A percentile compares a stretch with the other conserved stretches of the same genome.
phyloP scores from a whole-genome alignment of 1,140 invertebrate genomes.

The Bombus vancouverensis region DNA sequence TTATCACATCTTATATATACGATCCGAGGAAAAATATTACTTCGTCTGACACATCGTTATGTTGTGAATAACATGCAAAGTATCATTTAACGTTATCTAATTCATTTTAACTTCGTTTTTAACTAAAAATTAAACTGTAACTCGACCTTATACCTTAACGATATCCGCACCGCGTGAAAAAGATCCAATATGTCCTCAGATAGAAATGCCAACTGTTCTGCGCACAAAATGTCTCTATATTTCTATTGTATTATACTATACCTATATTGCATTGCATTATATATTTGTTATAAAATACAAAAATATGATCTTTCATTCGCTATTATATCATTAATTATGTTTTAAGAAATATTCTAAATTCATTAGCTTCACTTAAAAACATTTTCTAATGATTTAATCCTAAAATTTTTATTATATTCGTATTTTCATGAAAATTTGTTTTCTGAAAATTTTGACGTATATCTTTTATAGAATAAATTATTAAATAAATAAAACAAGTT shows the following conservation, averaged over 20 bases:
- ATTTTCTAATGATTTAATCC: not conserved
- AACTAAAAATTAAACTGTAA: slow-evolving; percentile 18
- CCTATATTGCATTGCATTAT: too few relatives aligned
- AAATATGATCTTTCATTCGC: not conserved
- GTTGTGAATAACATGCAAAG: not conserved
- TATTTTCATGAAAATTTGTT: not conserved
- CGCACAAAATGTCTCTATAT: slow-evolving; percentile 9
- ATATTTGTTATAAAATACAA: not conserved
- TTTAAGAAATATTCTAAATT: not conserved
- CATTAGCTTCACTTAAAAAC: not conserved
- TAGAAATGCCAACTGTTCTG: slow-evolving; percentile 17
- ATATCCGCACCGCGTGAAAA: slow-evolving; percentile 34
- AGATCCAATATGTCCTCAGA: not conserved
- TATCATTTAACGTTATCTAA: slow-evolving; percentile 32
- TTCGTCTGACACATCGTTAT: not conserved
- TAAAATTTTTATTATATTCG: not conserved
- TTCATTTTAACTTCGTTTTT: slow-evolving; percentile 22
- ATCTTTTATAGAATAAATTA: not conserved
- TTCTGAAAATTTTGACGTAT: not conserved
- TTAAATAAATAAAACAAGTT: not conserved
- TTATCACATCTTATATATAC: slow-evolving; percentile 18
- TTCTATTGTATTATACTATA: not conserved
- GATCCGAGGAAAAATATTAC: slow-evolving; percentile 21
- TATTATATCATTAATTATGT: not conserved
- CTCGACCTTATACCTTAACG: slow-evolving; percentile 39